Percentiles rank a stretch among this genome's conserved stretches.
Evolutionary conservation across 2,888 invertebrate species (phyloP).

Genomic region (Eremobia ochroleuca): DNA sequence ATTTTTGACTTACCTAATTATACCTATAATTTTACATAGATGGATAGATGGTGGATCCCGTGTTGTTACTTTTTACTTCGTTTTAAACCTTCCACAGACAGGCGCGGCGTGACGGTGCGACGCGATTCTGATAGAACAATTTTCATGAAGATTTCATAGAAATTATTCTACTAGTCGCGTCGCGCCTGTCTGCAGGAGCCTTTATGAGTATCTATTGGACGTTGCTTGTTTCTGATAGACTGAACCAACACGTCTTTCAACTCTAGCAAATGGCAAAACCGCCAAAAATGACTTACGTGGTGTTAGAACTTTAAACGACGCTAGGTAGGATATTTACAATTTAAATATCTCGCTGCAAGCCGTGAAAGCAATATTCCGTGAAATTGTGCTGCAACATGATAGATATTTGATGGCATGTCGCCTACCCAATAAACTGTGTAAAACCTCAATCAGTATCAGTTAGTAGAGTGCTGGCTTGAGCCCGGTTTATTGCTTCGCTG

Average conservation of each 20-base stretch:
- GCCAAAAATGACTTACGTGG: background rate
- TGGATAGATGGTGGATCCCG: background rate
- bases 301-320: background rate
- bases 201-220: too few species aligned
- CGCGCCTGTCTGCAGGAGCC: too few species aligned
- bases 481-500: constrained; percentile 58
- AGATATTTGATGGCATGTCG: constrained; percentile 53
- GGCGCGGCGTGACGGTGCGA: too few species aligned
- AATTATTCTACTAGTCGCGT: too few species aligned
- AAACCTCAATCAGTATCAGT: constrained; percentile 58
- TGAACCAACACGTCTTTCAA: background rate
- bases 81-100: background rate
- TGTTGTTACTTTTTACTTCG: background rate
- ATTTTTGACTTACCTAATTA: too few species aligned
- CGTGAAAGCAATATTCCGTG: constrained; percentile 29
- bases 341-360: constrained; percentile 20
- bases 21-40: background rate
- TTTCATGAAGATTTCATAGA: too few species aligned
- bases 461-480: constrained; percentile 40
- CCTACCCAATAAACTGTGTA: constrained; percentile 46
- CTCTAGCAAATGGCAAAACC: background rate
- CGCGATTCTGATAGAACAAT: too few species aligned
- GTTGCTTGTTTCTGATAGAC: background rate
- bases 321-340: constrained; percentile 3
- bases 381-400: constrained; percentile 46